A percentile compares a stretch with the other conserved stretches of the same genome.
Conservation (phyloP, 2,797 vertebrate genomes). For the Macropus fuliginosus region DNA sequence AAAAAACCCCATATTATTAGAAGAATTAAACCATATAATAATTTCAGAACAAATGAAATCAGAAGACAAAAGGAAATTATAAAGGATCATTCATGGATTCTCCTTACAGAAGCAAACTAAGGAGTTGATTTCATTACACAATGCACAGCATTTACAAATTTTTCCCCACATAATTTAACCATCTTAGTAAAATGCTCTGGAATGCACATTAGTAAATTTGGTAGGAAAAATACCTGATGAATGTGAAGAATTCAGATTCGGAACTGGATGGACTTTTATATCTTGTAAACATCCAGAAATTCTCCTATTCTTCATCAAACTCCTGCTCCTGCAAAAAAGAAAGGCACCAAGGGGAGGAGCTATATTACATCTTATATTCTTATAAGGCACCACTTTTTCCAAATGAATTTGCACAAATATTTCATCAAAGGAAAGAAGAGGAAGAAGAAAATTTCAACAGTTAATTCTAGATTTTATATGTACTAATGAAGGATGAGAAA, state of each 20-base stretch:
- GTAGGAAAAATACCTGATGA: conserved; percentile 85
- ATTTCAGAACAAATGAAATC: no score
- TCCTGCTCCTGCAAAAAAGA: conserved; percentile 89
- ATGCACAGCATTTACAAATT: background rate
- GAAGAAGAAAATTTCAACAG: background rate
- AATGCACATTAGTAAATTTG: background rate
- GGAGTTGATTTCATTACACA: no score
- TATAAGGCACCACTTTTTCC: background rate
- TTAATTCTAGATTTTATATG: background rate
- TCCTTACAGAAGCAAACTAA: no score
- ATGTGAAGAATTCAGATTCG: conserved; percentile 82
- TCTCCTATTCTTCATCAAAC: conserved; percentile 93
- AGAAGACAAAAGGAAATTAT: no score
- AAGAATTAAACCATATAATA: no score
- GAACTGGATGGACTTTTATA: conserved; percentile 89
- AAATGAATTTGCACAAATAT: background rate
- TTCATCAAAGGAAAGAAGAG: background rate
- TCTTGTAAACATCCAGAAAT: conserved; percentile 94
- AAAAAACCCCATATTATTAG: no score
- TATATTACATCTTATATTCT: background rate
- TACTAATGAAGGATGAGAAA: background rate
- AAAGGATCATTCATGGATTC: no score
- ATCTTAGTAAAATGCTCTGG: conserved; percentile 5
- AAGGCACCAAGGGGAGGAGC: background rate
- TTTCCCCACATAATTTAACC: conserved; percentile 5